These are phyloP conservation scores for Balanococcus diminutus DNA, from an alignment of 2,888 invertebrate species.

Conservation along the genomic window DNA sequence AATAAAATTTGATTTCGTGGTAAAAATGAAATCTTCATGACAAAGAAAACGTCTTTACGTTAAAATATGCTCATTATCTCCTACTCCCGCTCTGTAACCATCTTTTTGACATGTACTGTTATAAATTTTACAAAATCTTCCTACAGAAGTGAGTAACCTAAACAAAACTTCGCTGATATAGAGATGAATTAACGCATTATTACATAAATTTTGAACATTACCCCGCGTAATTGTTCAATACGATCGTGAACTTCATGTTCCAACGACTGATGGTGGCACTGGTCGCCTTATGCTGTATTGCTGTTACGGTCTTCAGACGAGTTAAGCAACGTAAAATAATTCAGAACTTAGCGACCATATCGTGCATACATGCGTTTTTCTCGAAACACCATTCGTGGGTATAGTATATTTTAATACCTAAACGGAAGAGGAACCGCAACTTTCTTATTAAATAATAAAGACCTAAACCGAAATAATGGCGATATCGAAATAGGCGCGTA, in stretches of 20 bases:
- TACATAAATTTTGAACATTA: background rate
- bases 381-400: background rate
- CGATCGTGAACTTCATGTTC: constrained; percentile 1
- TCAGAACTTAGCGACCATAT: constrained; percentile 24
- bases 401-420: background rate
- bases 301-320: constrained; percentile 16
- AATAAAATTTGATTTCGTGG: no score
- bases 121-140: background rate
- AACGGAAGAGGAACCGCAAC: constrained; percentile 39
- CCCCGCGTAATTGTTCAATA: constrained; percentile 31
- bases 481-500: background rate
- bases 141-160: background rate
- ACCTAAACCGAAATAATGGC: background rate
- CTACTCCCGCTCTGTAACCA: no score
- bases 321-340: constrained; percentile 39
- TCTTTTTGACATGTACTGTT: background rate
- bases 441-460: constrained; percentile 1
- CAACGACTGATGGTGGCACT: background rate
- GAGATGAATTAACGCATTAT: background rate
- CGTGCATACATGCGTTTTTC: background rate
- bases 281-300: no score
- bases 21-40: no score
- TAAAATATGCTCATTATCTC: no score
- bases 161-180: background rate
- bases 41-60: no score